Percentiles rank a stretch among this genome's conserved stretches.
phyloP scores from a whole-genome alignment of 2,113 vertebrate species.

The Python bivittatus region DNA sequence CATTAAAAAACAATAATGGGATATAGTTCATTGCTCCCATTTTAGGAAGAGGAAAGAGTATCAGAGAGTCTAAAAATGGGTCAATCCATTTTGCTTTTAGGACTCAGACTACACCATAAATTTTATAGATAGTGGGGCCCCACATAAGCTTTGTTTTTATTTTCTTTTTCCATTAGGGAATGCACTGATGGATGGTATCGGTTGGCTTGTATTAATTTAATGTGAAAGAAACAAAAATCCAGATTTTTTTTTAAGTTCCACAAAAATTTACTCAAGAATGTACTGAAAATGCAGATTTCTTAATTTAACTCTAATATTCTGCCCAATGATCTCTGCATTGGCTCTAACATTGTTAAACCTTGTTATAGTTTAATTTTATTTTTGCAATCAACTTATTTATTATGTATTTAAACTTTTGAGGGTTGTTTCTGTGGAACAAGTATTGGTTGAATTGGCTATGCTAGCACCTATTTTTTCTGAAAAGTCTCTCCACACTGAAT shows the following conservation, averaged over 20 bases:
- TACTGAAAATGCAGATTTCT: background rate
- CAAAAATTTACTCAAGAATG: background rate
- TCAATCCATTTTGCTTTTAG: background rate
- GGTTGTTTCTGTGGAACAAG: background rate
- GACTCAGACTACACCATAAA: background rate
- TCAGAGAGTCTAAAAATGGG: background rate
- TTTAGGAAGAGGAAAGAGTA: background rate
- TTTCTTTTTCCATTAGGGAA: background rate
- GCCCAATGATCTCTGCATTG: background rate
- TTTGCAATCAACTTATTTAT: background rate
- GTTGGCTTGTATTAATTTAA: background rate
- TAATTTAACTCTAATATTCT: background rate
- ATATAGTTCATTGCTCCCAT: background rate
- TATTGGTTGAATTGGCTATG: background rate
- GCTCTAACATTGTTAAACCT: background rate
- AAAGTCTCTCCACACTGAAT: background rate
- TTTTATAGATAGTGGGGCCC: background rate
- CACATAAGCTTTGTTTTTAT: background rate
- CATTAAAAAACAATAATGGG: background rate
- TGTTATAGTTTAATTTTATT: background rate
- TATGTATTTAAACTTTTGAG: background rate
- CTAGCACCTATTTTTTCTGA: slow-evolving; percentile 11
- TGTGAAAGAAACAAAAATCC: background rate
- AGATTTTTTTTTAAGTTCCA: background rate
- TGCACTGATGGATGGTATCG: background rate